phyloP scores from a whole-genome alignment of 2,797 vertebrate genomes.

The Chelon labrosus region DNA sequence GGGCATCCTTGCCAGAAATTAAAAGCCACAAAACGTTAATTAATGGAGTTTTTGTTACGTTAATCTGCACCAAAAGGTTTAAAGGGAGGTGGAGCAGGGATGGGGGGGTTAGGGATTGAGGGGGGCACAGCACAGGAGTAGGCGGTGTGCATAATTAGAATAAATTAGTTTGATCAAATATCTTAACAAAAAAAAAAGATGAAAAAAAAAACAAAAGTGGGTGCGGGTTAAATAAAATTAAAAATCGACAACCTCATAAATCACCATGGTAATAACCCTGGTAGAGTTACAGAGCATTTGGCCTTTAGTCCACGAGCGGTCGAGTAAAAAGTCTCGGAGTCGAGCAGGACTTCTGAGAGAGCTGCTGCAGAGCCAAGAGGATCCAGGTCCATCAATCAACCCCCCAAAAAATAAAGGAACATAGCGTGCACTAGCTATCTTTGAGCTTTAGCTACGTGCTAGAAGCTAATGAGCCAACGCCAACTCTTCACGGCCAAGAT shows the following conservation, averaged over 20 bases:
- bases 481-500: constrained; percentile 59
- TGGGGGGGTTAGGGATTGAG: too few species aligned
- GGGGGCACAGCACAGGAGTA: constrained; percentile 88
- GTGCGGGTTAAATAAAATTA: constrained; percentile 56
- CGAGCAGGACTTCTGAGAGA: constrained; percentile 81
- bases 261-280: constrained; percentile 90
- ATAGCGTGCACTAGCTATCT: constrained; percentile 85
- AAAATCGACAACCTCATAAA: constrained; percentile 91
- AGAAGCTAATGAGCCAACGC: constrained; percentile 70
- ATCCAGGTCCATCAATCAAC: constrained; percentile 82
- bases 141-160: constrained; percentile 90
- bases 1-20: constrained; percentile 92
- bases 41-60: constrained; percentile 96
- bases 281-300: constrained; percentile 82
- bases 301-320: too few species aligned
- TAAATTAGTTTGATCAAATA: constrained; percentile 91
- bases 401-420: constrained; percentile 73
- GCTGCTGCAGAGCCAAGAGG: constrained; percentile 69
- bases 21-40: constrained; percentile 97
- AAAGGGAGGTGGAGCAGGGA: constrained; percentile 79
- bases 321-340: constrained; percentile 31
- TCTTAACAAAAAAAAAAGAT: constrained; percentile 34
- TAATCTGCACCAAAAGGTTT: constrained; percentile 93
- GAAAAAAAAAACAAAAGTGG: constrained; percentile 1
- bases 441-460: constrained; percentile 74